phyloP scores from a whole-genome alignment of 92 coral and sea anemone genomes.

The Umimayanthus chanpuru region DNA sequence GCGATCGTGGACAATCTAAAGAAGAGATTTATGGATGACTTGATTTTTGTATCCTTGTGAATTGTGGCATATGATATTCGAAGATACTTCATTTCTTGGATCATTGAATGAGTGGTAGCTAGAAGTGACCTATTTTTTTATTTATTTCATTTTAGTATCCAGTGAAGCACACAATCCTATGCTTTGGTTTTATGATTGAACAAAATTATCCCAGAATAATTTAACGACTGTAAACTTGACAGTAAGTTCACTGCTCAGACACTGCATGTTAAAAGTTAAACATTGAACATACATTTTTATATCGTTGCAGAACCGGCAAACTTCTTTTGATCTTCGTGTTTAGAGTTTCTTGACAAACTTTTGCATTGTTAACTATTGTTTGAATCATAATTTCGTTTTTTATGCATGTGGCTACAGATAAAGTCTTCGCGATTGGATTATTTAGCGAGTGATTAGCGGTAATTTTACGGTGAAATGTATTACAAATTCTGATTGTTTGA shows the following conservation, averaged over 20 bases:
- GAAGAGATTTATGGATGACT: conserved; percentile 97
- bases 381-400: background rate
- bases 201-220: background rate
- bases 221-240: background rate
- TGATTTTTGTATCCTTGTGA: conserved; percentile 93
- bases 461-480: conserved; percentile 27
- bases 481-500: conserved; percentile 3
- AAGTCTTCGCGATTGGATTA: background rate
- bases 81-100: background rate
- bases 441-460: conserved; percentile 6
- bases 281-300: too few relatives aligned
- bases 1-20: conserved; percentile 97
- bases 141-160: background rate
- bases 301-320: background rate
- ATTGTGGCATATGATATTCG: too few relatives aligned
- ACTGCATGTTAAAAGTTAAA: too few relatives aligned
- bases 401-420: background rate
- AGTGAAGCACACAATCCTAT: background rate
- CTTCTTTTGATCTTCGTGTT: background rate
- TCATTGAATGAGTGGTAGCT: background rate
- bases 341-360: conserved; percentile 2
- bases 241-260: too few relatives aligned
- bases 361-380: background rate
- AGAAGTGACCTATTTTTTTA: background rate
- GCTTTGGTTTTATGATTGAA: background rate